A percentile compares a stretch with the other conserved stretches of the same genome.
phyloP scores from a whole-genome alignment of 2,888 invertebrate genomes.

The Pilophorus perplexus region DNA sequence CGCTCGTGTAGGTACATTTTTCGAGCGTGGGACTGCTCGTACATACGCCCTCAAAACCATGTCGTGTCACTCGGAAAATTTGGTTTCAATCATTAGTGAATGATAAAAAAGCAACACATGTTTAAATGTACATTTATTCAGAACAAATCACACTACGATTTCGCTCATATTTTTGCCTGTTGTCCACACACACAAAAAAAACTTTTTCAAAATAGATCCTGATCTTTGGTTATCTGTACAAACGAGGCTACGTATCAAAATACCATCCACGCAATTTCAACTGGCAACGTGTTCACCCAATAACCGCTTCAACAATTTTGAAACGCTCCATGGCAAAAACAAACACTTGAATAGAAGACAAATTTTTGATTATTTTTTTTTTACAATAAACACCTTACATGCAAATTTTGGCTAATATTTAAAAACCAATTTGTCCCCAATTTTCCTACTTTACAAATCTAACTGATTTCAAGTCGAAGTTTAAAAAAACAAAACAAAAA shows the following conservation, averaged over 20 bases:
- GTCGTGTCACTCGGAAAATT: no score
- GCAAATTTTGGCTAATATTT: slow-evolving; percentile 1
- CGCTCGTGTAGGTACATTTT: no score
- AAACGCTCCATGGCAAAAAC: background rate
- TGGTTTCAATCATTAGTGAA: no score
- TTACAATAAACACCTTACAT: background rate
- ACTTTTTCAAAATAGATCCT: slow-evolving; percentile 7
- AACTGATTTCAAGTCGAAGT: background rate
- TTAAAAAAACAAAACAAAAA: slow-evolving; percentile 23
- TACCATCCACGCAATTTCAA: background rate
- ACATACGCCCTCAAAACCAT: no score
- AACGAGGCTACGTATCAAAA: background rate
- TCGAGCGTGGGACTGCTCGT: no score
- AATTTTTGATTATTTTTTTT: background rate
- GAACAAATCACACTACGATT: no score
- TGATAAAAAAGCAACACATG: no score
- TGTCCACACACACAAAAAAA: no score
- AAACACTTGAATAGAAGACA: background rate
- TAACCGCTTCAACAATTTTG: background rate
- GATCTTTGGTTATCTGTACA: slow-evolving; percentile 15
- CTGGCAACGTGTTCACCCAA: background rate
- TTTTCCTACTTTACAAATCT: background rate
- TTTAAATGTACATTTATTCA: no score
- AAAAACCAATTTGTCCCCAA: background rate
- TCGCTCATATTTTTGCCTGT: no score